Evolutionary conservation across 37 sponge, comb jelly and placozoan genomes (phyloP).

Genomic region (Spongia lamella): DNA sequence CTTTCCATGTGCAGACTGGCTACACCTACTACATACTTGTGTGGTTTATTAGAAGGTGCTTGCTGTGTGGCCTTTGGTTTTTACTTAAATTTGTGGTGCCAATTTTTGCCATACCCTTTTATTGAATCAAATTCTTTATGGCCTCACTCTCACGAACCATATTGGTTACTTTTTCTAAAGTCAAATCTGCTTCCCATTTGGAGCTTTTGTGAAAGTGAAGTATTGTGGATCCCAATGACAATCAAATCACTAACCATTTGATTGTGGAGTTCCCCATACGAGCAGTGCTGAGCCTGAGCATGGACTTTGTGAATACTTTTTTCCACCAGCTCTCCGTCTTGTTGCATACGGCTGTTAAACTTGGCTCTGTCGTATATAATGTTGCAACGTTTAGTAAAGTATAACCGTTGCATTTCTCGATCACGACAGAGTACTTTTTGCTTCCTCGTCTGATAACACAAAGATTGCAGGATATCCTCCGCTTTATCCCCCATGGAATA

Average conservation of each 20-base stretch:
- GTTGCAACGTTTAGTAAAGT: slow-evolving; percentile 8
- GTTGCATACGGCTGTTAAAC: slow-evolving; percentile 4
- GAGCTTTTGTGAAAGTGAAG: background rate
- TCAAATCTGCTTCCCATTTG: background rate
- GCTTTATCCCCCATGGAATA: slow-evolving; percentile 1
- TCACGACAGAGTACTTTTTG: background rate
- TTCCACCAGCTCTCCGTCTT: slow-evolving; percentile 11
- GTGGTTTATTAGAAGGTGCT: too few species aligned
- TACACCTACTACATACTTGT: too few species aligned
- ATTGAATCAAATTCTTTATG: too few species aligned
- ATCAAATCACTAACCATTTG: slow-evolving; percentile 10
- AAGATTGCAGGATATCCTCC: slow-evolving; percentile 2
- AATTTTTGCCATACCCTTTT: too few species aligned
- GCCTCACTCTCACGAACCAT: background rate
- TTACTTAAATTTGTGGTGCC: too few species aligned
- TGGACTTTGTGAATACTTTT: background rate
- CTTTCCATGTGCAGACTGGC: too few species aligned
- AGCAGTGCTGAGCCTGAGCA: slow-evolving; percentile 5
- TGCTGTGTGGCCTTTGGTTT: too few species aligned
- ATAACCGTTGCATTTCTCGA: too few species aligned
- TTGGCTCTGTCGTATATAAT: slow-evolving; percentile 3
- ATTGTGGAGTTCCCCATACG: background rate
- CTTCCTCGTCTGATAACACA: background rate
- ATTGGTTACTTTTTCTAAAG: slow-evolving; percentile 2
- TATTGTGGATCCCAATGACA: background rate